phyloP scores from a whole-genome alignment of 2,888 invertebrate genomes.

The Pristionchus arcanus region DNA sequence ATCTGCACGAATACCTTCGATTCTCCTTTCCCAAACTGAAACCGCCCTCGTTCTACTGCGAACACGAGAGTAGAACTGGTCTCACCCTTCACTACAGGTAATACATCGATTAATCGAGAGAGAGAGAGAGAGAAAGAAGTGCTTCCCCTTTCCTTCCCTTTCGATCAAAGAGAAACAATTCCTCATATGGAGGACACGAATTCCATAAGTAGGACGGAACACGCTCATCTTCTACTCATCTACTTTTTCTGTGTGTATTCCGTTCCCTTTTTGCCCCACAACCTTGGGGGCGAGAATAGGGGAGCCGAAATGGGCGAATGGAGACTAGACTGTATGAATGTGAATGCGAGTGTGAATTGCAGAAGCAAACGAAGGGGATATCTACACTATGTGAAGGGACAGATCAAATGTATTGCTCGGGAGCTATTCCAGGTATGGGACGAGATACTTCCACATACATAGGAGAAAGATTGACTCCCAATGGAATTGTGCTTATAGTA shows the following conservation, averaged over 20 bases:
- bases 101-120: background rate
- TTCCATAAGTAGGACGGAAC: constrained; percentile 19
- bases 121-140: background rate
- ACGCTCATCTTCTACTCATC: constrained; percentile 39
- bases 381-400: constrained; percentile 94
- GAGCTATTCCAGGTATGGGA: constrained; percentile 89
- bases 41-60: constrained; percentile 97
- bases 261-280: constrained; percentile 33
- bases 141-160: constrained; percentile 1
- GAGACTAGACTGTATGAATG: constrained; percentile 29
- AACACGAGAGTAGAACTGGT: constrained; percentile 93
- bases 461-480: background rate
- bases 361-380: constrained; percentile 92
- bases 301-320: background rate
- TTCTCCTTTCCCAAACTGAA: constrained; percentile 84
- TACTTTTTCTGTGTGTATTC: constrained; percentile 27
- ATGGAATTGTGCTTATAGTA: background rate
- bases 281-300: constrained; percentile 29
- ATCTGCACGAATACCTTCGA: constrained; percentile 75
- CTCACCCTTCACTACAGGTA: constrained; percentile 91
- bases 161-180: background rate
- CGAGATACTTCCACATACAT: background rate
- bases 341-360: constrained; percentile 64
- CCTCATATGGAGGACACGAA: background rate
- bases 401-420: constrained; percentile 74